Base-by-base conservation (phyloP, 2,797 vertebrate species). In the Gymnothorax javanicus region DNA sequence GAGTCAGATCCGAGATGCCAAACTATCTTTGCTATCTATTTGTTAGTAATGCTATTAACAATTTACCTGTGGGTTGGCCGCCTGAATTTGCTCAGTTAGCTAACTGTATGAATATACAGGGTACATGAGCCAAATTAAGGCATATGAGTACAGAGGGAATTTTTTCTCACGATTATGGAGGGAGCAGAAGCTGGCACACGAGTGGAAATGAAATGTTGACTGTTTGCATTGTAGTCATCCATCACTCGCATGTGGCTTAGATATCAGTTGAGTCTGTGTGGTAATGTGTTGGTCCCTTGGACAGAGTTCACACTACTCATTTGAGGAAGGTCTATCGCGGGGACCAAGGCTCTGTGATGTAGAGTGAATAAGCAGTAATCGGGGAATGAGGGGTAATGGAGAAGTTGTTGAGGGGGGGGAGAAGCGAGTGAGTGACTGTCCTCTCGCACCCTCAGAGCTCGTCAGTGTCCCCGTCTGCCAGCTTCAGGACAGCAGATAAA, bases 391-490 rank as follows among this genome's bases (percentile, higher is more conserved):
- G 69, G 3, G 25, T 62, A 62, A 20, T 77, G 50, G 20, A 77
- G 11, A 2, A 7, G 0, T 50, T 50, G 13, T 50, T 77, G 17
- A 6, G 1, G 25, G 20, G 4, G 71, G 25, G 69, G 13, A 15
- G 25, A 2, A 59, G 81, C 9, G 15, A 43, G 88, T 91, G 88
- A 93, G 89, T 90, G 86, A 90, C 87, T 33, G 50, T 52, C 2
- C 15, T 84, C 17, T 73, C 54, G 5, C 20, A 60, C 77, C 93
- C 94, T 15, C 94, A 99, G 98, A 98, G 98, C 90, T 98, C 97
- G 67, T 98, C 98, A 0, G 97, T 98, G 86, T 99, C 98, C 89
- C 98, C 98, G 1, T 98, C 97, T 73, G 97, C 97, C 91, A 98
- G 97, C 95, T 98, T 98, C 91, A 96, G 98, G 93, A 91, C 96